Conservation (phyloP, 2,888 invertebrate species). For the Sicus ferrugineus region DNA sequence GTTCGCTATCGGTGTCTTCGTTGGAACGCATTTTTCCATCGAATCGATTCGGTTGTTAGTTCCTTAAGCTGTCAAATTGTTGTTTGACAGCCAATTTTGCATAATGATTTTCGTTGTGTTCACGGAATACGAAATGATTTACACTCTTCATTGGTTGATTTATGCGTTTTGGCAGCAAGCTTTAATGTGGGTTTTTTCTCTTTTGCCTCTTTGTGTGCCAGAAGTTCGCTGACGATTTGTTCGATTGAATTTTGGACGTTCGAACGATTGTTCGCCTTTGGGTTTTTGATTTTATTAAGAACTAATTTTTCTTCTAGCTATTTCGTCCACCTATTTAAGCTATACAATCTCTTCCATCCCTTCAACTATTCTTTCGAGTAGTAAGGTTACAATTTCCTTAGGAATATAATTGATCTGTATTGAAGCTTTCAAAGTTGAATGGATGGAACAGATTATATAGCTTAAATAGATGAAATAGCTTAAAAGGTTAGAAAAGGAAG, state of each 20-base stretch:
- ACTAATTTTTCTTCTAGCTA: too few species aligned
- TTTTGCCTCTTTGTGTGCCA: neutral
- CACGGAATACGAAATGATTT: slow-evolving; percentile 24
- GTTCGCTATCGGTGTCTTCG: neutral
- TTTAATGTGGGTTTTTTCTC: slow-evolving; percentile 13
- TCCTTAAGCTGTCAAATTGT: slow-evolving; percentile 27
- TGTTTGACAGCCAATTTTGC: slow-evolving; percentile 45
- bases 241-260: slow-evolving; percentile 27
- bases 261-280: too few species aligned
- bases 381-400: too few species aligned
- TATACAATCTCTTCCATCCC: too few species aligned
- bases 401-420: too few species aligned
- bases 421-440: too few species aligned
- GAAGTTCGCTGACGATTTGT: neutral
- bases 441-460: too few species aligned
- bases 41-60: slow-evolving; percentile 16
- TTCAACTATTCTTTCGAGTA: too few species aligned
- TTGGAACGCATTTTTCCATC: slow-evolving; percentile 6
- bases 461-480: too few species aligned
- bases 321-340: too few species aligned
- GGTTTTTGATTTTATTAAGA: slow-evolving; percentile 47
- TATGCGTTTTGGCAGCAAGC: slow-evolving; percentile 24
- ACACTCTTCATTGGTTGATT: slow-evolving; percentile 29
- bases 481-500: too few species aligned
- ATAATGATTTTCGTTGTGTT: slow-evolving; percentile 42